Conservation (phyloP, 2,113 vertebrate genomes). For the Limnothrissa miodon region DNA sequence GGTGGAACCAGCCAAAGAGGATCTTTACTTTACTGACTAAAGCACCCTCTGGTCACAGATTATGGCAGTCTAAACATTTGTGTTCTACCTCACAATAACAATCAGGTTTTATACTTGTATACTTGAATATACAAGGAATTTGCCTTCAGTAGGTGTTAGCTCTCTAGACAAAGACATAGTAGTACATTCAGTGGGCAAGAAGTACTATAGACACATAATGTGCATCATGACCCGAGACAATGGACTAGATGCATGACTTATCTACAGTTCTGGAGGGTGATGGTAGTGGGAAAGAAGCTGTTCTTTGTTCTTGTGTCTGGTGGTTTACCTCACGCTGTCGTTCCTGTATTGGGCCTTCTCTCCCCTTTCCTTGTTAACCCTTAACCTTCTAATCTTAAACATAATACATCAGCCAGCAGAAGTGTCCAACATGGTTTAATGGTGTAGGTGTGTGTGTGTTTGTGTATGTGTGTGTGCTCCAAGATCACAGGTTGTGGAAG, state of each 20-base stretch:
- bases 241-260: too few species aligned
- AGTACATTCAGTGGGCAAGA: too few species aligned
- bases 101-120: too few species aligned
- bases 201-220: too few species aligned
- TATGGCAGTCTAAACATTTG: not conserved
- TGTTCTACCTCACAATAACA: too few species aligned
- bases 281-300: too few species aligned
- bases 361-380: not conserved
- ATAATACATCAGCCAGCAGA: not conserved
- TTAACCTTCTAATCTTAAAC: not conserved
- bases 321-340: not conserved
- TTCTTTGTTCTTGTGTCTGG: too few species aligned
- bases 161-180: too few species aligned
- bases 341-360: not conserved
- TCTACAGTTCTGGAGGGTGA: too few species aligned
- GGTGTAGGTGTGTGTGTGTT: not conserved
- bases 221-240: too few species aligned
- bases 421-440: not conserved
- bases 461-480: not conserved
- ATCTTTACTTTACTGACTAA: not conserved
- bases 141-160: too few species aligned
- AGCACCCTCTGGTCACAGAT: not conserved
- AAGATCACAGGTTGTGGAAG: not conserved
- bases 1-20: not conserved
- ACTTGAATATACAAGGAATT: too few species aligned